phyloP scores from a whole-genome alignment of 2,797 vertebrate species.

The Salarias fasciatus region DNA sequence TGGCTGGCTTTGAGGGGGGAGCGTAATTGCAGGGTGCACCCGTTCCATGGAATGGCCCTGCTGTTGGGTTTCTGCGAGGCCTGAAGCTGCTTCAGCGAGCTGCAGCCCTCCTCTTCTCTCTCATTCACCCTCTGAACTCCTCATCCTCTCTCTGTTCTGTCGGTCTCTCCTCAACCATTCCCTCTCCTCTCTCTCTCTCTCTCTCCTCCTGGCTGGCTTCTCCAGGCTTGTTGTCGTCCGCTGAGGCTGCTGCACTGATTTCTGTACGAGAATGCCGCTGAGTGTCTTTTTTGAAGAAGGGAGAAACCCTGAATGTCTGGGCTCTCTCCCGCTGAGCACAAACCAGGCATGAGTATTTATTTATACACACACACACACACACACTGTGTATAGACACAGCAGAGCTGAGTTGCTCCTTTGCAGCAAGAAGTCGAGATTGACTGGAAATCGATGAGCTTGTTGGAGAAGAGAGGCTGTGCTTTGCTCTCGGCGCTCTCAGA shows the following conservation, averaged over 20 bases:
- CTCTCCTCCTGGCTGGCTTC: constrained; percentile 69
- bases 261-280: constrained; percentile 71
- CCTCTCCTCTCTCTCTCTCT: constrained; percentile 4
- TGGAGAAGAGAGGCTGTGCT: constrained; percentile 60
- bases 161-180: neutral
- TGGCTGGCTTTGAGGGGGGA: constrained; percentile 63
- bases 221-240: constrained; percentile 79
- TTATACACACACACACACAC: constrained; percentile 11
- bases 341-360: constrained; percentile 75
- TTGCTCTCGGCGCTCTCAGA: constrained; percentile 44
- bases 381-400: constrained; percentile 19
- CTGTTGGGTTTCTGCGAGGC: constrained; percentile 62
- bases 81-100: constrained; percentile 58
- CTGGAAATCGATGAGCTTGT: constrained; percentile 7
- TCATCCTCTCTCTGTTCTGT: constrained; percentile 7
- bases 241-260: constrained; percentile 75
- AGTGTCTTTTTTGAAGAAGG: constrained; percentile 48
- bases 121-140: constrained; percentile 6
- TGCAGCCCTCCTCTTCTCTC: constrained; percentile 32
- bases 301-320: constrained; percentile 46
- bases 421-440: constrained; percentile 11
- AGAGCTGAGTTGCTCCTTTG: constrained; percentile 36
- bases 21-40: constrained; percentile 74
- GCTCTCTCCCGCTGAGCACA: constrained; percentile 57
- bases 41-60: constrained; percentile 71